These are phyloP conservation scores for Podarcis lilfordi DNA, from an alignment of 2,797 vertebrate species.

Conservation along the genomic window DNA sequence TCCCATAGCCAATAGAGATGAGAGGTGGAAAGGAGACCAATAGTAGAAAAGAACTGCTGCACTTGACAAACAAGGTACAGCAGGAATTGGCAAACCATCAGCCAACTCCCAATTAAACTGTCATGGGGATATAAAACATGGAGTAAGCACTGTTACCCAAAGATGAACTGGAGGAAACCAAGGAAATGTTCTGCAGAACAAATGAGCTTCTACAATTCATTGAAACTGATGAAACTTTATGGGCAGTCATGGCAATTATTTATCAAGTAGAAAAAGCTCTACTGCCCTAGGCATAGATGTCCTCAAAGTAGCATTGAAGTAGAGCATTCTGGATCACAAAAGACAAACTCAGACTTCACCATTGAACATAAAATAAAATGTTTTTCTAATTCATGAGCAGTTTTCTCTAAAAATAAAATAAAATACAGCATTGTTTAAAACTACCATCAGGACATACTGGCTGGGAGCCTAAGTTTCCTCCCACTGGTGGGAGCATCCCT, in stretches of 20 bases:
- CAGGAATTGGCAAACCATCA: constrained; percentile 58
- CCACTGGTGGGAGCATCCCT: too few relatives aligned
- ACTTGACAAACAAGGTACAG: constrained; percentile 37
- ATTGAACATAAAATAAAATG: neutral
- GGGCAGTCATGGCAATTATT: constrained; percentile 32
- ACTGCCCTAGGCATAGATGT: neutral
- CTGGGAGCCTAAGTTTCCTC: too few relatives aligned
- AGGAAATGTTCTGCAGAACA: constrained; percentile 57
- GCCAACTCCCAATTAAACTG: constrained; percentile 63
- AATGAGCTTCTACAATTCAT: constrained; percentile 49
- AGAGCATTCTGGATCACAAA: neutral
- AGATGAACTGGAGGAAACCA: constrained; percentile 62
- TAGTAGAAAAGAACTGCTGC: constrained; percentile 25
- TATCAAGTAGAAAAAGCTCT: neutral
- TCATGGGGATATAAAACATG: constrained; percentile 60
- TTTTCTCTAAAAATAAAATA: too few relatives aligned
- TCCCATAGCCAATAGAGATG: neutral
- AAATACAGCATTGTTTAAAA: neutral
- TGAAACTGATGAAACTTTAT: constrained; percentile 49
- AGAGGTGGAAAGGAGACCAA: constrained; percentile 35
- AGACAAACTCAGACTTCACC: neutral
- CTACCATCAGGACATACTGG: neutral
- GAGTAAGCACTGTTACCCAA: constrained; percentile 68
- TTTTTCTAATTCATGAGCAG: neutral
- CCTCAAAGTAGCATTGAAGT: neutral